These are phyloP conservation scores for Rhabdornis inornatus DNA, from an alignment of 2,113 vertebrate genomes.

Conservation along the genomic window DNA sequence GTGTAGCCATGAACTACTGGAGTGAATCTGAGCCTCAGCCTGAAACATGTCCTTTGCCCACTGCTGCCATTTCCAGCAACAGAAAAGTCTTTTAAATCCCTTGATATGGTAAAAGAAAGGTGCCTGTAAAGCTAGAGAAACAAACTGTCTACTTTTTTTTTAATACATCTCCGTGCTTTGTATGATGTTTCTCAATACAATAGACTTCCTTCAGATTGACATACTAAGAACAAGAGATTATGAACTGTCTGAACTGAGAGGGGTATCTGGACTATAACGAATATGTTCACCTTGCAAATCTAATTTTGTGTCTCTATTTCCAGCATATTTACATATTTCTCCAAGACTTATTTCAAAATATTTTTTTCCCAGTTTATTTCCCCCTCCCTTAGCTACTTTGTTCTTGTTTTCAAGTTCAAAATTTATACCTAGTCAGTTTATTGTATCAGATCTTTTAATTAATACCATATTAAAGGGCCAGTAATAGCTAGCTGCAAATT, in stretches of 20 bases:
- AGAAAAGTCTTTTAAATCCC: not conserved
- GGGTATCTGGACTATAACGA: not conserved
- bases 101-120: not conserved
- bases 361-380: not conserved
- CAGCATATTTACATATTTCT: not conserved
- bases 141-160: not conserved
- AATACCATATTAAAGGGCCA: not conserved
- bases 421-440: not conserved
- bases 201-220: not conserved
- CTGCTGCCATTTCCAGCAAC: not conserved
- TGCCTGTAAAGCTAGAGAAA: not conserved
- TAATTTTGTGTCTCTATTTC: not conserved
- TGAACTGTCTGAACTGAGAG: not conserved
- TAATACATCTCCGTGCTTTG: not conserved
- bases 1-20: not conserved
- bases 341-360: not conserved
- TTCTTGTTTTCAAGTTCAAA: not conserved
- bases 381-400: not conserved
- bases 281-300: not conserved
- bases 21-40: not conserved
- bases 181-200: not conserved
- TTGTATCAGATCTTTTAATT: not conserved
- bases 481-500: conserved; percentile 15
- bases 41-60: not conserved
- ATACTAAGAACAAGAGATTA: not conserved